A percentile compares a stretch with the other conserved stretches of the same genome.
These are phyloP conservation scores for Vandiemenella viatica DNA, from an alignment of 2,888 invertebrate species.

Conservation along the genomic window DNA sequence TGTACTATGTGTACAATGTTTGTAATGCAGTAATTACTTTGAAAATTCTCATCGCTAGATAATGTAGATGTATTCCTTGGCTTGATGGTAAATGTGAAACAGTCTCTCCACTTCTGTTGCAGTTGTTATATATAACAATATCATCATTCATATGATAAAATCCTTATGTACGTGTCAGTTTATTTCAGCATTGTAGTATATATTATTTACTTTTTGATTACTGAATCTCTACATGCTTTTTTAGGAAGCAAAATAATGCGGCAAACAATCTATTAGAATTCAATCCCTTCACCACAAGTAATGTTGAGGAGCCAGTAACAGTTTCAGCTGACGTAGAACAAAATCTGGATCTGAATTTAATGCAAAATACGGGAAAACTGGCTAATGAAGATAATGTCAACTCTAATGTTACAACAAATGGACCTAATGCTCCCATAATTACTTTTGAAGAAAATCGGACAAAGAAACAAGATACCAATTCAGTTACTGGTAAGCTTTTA, in stretches of 20 bases:
- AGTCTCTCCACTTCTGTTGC: too few species aligned
- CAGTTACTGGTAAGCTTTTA: slow-evolving; percentile 16
- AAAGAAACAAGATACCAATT: slow-evolving; percentile 17
- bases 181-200: not conserved
- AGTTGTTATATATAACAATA: too few species aligned
- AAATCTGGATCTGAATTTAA: slow-evolving; percentile 5
- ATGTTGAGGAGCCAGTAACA: slow-evolving; percentile 9
- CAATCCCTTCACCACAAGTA: slow-evolving; percentile 21
- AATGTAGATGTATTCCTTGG: too few species aligned
- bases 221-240: slow-evolving; percentile 13
- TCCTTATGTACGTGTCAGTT: too few species aligned
- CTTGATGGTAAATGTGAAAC: too few species aligned
- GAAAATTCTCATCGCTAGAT: too few species aligned
- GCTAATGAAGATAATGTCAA: slow-evolving; percentile 16
- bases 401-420: slow-evolving; percentile 15
- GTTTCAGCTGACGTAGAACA: slow-evolving; percentile 12
- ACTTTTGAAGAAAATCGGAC: slow-evolving; percentile 20
- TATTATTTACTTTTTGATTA: not conserved
- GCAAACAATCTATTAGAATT: slow-evolving; percentile 35
- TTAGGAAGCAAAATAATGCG: slow-evolving; percentile 35
- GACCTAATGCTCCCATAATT: slow-evolving; percentile 17
- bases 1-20: too few species aligned
- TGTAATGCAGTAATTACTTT: too few species aligned
- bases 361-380: slow-evolving; percentile 11
- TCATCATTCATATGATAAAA: too few species aligned